Base-by-base conservation (phyloP, 1,140 invertebrate species). In the Micrasema minimum region DNA sequence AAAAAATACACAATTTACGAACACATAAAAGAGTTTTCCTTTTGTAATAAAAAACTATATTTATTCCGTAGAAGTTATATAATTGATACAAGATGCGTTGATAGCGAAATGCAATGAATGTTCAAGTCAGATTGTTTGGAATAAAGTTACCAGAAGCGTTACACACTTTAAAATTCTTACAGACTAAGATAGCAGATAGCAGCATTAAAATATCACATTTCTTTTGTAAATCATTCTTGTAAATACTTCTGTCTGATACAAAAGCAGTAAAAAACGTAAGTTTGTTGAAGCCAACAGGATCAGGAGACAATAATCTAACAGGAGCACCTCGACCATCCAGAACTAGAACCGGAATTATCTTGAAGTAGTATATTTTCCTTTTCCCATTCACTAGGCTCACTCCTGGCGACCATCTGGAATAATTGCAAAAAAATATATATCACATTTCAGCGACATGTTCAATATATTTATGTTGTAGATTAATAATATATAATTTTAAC, bases 131-230 rank as follows among this genome's bases (percentile, higher is more conserved):
- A 46, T 18, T 38, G 51, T 72, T 61, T 46, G 46, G 48, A 70
- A 67, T 70, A 74, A 74, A 70, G 67, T 70, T 66, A 31, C 70
- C 55, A 66, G 70, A 23, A 74, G 72, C 72, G 72, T 74, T 74
- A 66, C 64, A 74, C 72, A 74, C 72, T 74, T 70, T 41, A 61
- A 62, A 65, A 70, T 65, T 35, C 72, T 74, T 74, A 74, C 11
- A 53, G 51, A 48, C 72, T 74, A 74, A 46, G 64, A 69, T 74
- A 74, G 69, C 64, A 46, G 64, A 69, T 74, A 74, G 69, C 64
- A 67, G 72, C 72, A 68, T 46, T 66, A 70, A 74, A 74, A 74
- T 74, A 74, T 74, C 72, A 74, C 72, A 74, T 67, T 74, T 64
- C 59, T 31, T 64, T 72, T 68, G 65, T 66, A 20, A 69, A 70